A percentile compares a stretch with the other conserved stretches of the same genome.
phyloP scores from a whole-genome alignment of 2,888 invertebrate species.

The Drosophila pseudotalamancana region DNA sequence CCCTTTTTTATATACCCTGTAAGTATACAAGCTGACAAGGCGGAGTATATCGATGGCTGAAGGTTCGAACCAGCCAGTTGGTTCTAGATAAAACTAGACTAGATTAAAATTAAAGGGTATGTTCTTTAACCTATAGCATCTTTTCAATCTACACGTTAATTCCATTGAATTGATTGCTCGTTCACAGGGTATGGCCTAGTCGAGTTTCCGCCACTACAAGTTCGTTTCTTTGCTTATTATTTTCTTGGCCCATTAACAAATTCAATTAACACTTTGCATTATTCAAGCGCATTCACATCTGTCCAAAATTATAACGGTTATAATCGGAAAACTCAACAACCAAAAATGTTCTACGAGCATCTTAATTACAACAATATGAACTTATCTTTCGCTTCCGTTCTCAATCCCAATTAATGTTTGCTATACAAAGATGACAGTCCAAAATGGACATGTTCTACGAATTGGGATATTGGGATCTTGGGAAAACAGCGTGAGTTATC shows the following conservation, averaged over 20 bases:
- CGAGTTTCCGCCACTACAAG: neutral
- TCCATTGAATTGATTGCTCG: too few relatives aligned
- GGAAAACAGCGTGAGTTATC: neutral
- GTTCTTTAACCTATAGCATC: neutral
- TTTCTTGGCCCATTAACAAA: slow-evolving; percentile 55
- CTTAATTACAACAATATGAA: slow-evolving; percentile 4
- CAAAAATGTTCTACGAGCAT: slow-evolving; percentile 20
- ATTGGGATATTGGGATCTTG: neutral
- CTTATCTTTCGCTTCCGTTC: neutral
- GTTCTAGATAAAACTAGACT: too few relatives aligned
- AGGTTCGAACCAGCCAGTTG: too few relatives aligned
- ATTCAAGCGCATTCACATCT: slow-evolving; percentile 23
- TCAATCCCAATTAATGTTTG: neutral
- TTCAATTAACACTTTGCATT: slow-evolving; percentile 72
- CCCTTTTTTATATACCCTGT: slow-evolving; percentile 52
- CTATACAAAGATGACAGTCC: too few relatives aligned
- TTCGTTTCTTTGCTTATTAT: slow-evolving; percentile 10
- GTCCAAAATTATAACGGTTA: slow-evolving; percentile 10
- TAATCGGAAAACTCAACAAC: slow-evolving; percentile 30
- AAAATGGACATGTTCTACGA: neutral
- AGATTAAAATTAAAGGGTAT: too few relatives aligned
- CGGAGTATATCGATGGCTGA: neutral
- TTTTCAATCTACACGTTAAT: too few relatives aligned
- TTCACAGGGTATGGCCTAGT: slow-evolving; percentile 4
- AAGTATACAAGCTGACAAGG: neutral